These are phyloP conservation scores for Meiosimyza platycephala DNA, from an alignment of 2,888 invertebrate species.

Conservation along the genomic window DNA sequence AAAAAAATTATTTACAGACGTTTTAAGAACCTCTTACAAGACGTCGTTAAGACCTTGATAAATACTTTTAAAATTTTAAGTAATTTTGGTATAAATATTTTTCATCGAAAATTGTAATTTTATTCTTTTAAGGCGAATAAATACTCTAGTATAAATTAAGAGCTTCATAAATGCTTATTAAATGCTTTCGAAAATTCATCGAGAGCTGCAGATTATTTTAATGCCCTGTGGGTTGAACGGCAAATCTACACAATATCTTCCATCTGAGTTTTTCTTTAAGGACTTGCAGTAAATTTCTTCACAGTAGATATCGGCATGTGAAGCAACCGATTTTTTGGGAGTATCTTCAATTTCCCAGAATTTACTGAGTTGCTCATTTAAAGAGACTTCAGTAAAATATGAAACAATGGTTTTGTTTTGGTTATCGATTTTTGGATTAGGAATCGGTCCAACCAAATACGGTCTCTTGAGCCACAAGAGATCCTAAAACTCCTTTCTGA, in stretches of 20 bases:
- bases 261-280: conserved; percentile 1
- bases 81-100: no score
- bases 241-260: conserved; percentile 21
- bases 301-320: conserved; percentile 19
- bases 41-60: no score
- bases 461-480: conserved; percentile 7
- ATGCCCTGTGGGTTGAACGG: no score
- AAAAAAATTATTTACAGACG: no score
- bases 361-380: neutral
- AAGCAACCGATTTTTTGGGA: neutral
- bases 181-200: no score
- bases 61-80: no score
- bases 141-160: no score
- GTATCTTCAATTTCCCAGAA: conserved; percentile 7
- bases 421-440: neutral
- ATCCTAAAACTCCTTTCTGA: neutral
- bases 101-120: no score
- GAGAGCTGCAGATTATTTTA: no score
- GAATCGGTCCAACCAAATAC: conserved; percentile 1
- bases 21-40: no score
- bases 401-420: neutral
- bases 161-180: no score
- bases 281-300: conserved; percentile 14
- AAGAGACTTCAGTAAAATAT: neutral
- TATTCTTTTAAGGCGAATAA: no score